Evolutionary conservation across 2,797 vertebrate genomes (phyloP), one percentile per base, ranked within the genome.

Genomic region (Pelobates cultripes): DNA sequence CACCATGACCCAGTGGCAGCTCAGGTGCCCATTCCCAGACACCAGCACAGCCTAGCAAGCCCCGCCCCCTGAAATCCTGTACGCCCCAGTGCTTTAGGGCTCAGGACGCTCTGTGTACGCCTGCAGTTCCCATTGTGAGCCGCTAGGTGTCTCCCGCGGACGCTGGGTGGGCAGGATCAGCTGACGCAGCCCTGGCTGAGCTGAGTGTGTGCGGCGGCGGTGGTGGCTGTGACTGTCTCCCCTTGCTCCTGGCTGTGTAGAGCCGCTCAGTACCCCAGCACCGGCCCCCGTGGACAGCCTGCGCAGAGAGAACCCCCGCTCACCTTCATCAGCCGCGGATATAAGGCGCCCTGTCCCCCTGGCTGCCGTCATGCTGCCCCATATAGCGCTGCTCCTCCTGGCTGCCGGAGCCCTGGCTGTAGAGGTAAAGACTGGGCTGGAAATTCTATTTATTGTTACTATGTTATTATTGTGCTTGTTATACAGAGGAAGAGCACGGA

Each of bases 161-260:
- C 40, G 42, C 7, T 28, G 40, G 28, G 81, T 78, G 81, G 81
- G 81, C 69, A 73, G 81, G 81, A 74, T 69, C 76, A 83, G 81
- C 81, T 78, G 76, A 83, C 81, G 76, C 81, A 78, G 81, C 75
- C 57, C 10, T 41, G 44, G 17, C 55, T 71, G 64, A 73, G 77
- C 74, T 71, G 69, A 67, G 80, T 55, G 79, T 57, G 55, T 70
- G 64, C 66, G 43, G 72, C 10, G 61, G 57, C 57, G 28, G 28
- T 28, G 4, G 57, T 14, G 69, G n/a, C 47, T 72, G 28, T 10
- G 47, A 6, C 47, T 28, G 47, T 17, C 72, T 81, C 73, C 73
- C 66, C 67, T 61, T 51, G 47, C 47, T 6, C 47, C 47, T 10
- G 47, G 47, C 47, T 51, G 47, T 10, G 5, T 45, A 53, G n/a